Evolutionary conservation across 2,113 vertebrate species (phyloP), one percentile per base, ranked within the genome.

Genomic region (Mastomys coucha): DNA sequence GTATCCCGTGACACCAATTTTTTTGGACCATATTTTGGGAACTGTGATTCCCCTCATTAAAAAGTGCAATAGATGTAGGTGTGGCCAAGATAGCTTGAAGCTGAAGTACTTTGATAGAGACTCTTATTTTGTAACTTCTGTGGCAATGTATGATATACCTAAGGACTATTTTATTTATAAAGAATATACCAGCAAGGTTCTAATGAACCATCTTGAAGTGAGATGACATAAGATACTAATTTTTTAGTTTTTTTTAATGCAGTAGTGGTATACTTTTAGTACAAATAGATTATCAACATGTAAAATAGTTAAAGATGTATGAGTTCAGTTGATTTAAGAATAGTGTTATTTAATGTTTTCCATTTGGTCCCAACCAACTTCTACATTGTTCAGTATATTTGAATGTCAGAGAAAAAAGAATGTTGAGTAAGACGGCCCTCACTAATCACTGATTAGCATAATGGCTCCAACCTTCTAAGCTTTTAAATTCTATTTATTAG

Each of bases 371-470:
- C 92, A 51, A 78, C 42, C 82, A 65, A 11, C 16, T 60, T 75
- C 26, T 78, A 20, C 4, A 82, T 8, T 9, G 39, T 2, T 88
- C 20, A 73, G 20, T 39, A 78, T 65, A 42, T 36, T 31, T 92
- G 20, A 69, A 51, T 39, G 12, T 16, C 42, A 90, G n/a, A 36
- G 33, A 94, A 65, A 80, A 49, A 11, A 70, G 60, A 13, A 88
- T 75, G 60, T 80, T 78, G 1, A 16, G 69, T 85, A 58, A 94
- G 88, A 1, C 33, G n/a, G 60, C 31, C 13, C 10, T 82, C 36
- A 93, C 67, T 69, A 69, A 88, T 36, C 7, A 88, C 49, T 94
- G 80, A 31, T 75, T 90, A 89, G 76, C 13, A 76, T 31, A 88
- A 69, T 12, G 81, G 31, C 36, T 76, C 2, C 12, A 89, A 58